Base-by-base conservation (phyloP, 1,140 invertebrate genomes). In the Neoseiulus cucumeris region DNA sequence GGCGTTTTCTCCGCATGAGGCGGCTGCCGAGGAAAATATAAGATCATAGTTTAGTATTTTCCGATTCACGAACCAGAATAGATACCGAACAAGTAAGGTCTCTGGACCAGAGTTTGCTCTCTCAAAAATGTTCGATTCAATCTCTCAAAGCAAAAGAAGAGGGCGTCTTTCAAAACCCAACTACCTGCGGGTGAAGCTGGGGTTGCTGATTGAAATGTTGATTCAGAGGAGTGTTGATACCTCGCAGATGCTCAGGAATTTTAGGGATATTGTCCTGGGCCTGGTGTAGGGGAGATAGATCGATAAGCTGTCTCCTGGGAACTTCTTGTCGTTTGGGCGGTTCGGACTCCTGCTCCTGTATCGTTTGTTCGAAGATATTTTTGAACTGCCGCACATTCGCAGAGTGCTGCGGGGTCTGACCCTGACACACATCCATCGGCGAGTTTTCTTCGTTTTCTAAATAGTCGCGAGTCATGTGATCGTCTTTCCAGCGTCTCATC, bases 401-500 rank as follows among this genome's bases (percentile, higher is more conserved):
- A 4, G 51, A 59, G 14, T 25, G 14, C 33, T 59, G 51, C 17
- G 22, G 14, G 5, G 25, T 20, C 51, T 59, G 51, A 6, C 22
- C 51, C 25, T 33, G 14, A 39, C 33, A 39, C 12, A 59, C 22
- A 33, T 59, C 51, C 51, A 59, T 59, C 14, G 51, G 51, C 14
- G 25, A 25, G 33, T 59, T 33, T 14, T 59, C 33, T 25, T 59
- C 51, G 9, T 59, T 20, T 14, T 25, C 25, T 14, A 59, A 33
- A 25, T 59, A 59, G 22, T 59, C 51, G 1, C 51, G 51, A 25
- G 17, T 59, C 51, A 29, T 59, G 22, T 59, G 51, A 59, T 59
- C 51, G 22, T 59, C 51, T 33, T 59, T 59, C 51, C 51, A 59
- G 22, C 51, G 51, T 59, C 51, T 59, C 51, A 59, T 59, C 22